phyloP scores from a whole-genome alignment of 2,888 invertebrate species.

The Halictus ligatus region DNA sequence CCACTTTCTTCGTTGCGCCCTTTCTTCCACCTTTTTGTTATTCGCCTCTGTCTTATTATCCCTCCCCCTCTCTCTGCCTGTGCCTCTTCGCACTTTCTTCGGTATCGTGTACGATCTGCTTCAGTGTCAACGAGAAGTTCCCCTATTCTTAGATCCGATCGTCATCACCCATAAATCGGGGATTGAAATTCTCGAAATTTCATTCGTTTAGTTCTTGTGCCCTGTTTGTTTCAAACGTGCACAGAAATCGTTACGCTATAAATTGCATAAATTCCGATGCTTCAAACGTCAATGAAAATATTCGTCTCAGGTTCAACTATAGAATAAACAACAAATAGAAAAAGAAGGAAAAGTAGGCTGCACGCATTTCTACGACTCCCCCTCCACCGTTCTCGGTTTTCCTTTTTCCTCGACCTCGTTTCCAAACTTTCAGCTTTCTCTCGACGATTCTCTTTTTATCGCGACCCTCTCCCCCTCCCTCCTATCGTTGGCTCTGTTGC shows the following conservation, averaged over 20 bases:
- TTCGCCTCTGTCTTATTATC: neutral
- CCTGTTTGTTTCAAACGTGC: neutral
- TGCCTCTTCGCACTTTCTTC: neutral
- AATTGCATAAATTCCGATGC: neutral
- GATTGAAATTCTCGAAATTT: neutral
- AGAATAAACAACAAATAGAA: neutral
- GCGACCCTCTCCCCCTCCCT: neutral
- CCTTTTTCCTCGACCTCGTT: slow-evolving; percentile 2
- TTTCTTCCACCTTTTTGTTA: neutral
- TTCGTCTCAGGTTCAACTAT: neutral
- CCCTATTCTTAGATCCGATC: neutral
- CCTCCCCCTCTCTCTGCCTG: neutral
- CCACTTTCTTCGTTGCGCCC: slow-evolving; percentile 16
- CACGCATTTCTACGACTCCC: neutral
- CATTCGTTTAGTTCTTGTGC: neutral
- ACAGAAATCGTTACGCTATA: no score
- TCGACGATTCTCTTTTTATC: slow-evolving; percentile 24
- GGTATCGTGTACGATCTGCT: neutral
- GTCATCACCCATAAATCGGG: neutral
- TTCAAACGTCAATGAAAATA: neutral
- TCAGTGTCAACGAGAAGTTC: neutral
- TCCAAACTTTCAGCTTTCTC: slow-evolving; percentile 17
- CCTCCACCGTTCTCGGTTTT: neutral
- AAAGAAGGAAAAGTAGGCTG: neutral
- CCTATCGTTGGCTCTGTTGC: neutral